Base-by-base conservation (phyloP, 2,888 invertebrate genomes). In the Aleiodes testaceus region DNA sequence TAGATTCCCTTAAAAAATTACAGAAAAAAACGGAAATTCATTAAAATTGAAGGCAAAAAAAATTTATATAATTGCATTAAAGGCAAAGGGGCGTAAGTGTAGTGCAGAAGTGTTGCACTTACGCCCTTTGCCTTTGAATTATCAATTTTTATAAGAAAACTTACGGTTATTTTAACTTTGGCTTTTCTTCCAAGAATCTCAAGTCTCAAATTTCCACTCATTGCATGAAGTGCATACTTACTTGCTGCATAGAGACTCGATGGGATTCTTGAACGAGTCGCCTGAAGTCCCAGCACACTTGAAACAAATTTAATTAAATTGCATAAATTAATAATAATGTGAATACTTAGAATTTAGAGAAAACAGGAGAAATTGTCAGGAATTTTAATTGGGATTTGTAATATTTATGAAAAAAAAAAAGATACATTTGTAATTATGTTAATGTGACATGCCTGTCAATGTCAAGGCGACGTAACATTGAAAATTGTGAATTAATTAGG, bases 1-100 rank as follows among this genome's bases (percentile, higher is more conserved):
- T 90, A 91, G 64, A 93, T 87, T 77, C 90, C 91, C 92, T 78
- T 16, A 6, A 3, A 65, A 64, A 66, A 70, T 70, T n/a, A n/a
- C n/a, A n/a, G 3, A 50, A 36, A 36, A 36, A 36, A 36, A 9
- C 0, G 9, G 11, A 11, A 9, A 36, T 9, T 36, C 2, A 36
- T 36, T 36, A 7, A 11, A 36, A 36, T 7, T 36, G 9, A 16
- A 59, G 26, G 1, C 5, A 26, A 2, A 42, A 18, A 20, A 12
- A 7, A 30, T 14, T 44, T n/a, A 53, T 14, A n/a, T 9, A 47
- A 36, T 22, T 9, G 47, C 12, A 11, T 18, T 12, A 22, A 2
- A 7, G 36, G 6, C 9, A 0, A 26, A 26, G 26, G 26, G 0
- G 22, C 22, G 22, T 22, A 4, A 22, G 22, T 22, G 4, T 22